These are phyloP conservation scores for Agrochola lota DNA, from an alignment of 2,888 invertebrate genomes.

Conservation along the genomic window DNA sequence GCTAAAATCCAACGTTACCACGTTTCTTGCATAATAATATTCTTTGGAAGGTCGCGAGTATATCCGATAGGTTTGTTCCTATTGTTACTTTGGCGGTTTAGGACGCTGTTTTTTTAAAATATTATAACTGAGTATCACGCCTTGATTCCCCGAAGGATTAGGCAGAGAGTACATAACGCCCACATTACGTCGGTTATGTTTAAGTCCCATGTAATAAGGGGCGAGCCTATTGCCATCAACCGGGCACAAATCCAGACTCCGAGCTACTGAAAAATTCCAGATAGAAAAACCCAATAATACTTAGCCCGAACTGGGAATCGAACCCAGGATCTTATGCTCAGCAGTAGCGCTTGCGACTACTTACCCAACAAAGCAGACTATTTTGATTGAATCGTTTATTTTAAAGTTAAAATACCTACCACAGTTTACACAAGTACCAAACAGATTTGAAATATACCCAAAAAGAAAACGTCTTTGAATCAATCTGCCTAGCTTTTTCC, in stretches of 20 bases:
- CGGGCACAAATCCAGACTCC: background rate
- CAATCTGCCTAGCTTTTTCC: no score
- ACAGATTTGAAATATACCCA: background rate
- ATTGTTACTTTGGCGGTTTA: conserved; percentile 11
- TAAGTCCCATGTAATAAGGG: background rate
- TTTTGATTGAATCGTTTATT: no score
- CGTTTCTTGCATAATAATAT: conserved; percentile 57
- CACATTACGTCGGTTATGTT: background rate
- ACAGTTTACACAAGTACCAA: no score
- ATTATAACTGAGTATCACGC: background rate
- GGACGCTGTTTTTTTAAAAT: background rate
- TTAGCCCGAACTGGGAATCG: background rate
- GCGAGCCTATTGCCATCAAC: background rate
- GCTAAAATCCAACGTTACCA: conserved; percentile 50
- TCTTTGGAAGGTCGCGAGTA: conserved; percentile 53
- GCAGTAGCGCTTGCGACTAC: background rate
- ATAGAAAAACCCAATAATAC: background rate
- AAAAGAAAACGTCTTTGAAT: background rate
- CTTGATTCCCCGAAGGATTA: no score
- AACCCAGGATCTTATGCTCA: background rate
- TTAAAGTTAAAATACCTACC: no score
- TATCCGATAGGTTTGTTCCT: conserved; percentile 41
- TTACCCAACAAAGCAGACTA: background rate
- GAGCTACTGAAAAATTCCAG: background rate
- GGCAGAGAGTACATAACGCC: background rate